phyloP scores from a whole-genome alignment of 2,113 vertebrate genomes.

The Phrynosoma blainvillii region DNA sequence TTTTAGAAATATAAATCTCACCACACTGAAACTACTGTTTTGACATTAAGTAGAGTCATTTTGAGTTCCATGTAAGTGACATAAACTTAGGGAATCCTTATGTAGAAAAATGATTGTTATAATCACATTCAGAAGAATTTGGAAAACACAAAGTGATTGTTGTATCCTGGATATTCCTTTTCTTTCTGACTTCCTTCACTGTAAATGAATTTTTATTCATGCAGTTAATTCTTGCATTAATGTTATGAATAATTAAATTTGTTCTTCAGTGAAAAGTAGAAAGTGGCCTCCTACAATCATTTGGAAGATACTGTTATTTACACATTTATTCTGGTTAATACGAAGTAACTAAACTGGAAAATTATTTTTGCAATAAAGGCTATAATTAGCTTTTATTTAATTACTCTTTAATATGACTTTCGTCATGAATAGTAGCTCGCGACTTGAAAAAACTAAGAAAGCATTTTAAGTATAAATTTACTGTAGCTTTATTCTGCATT shows the following conservation, averaged over 20 bases:
- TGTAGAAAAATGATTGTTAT: conserved; percentile 12
- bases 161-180: conserved; percentile 30
- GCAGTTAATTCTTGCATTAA: conserved; percentile 43
- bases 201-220: conserved; percentile 38
- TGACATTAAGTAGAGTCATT: not conserved
- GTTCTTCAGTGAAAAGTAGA: conserved; percentile 7
- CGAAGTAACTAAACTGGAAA: conserved; percentile 30
- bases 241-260: conserved; percentile 23
- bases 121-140: conserved; percentile 3
- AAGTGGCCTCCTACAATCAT: conserved; percentile 9
- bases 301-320: conserved; percentile 25
- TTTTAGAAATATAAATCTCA: conserved; percentile 4
- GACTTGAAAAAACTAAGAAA: too few relatives aligned
- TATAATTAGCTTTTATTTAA: conserved; percentile 29
- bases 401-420: conserved; percentile 20
- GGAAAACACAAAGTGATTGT: conserved; percentile 10
- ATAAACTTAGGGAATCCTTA: conserved; percentile 25
- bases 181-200: conserved; percentile 17
- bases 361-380: conserved; percentile 33
- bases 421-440: too few relatives aligned
- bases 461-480: too few relatives aligned
- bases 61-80: conserved; percentile 27
- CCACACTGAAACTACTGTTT: not conserved
- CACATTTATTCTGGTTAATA: conserved; percentile 13
- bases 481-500: too few relatives aligned